These are phyloP conservation scores for Rotaria sp. DNA, from an alignment of 2,888 invertebrate species.

Conservation along the genomic window DNA sequence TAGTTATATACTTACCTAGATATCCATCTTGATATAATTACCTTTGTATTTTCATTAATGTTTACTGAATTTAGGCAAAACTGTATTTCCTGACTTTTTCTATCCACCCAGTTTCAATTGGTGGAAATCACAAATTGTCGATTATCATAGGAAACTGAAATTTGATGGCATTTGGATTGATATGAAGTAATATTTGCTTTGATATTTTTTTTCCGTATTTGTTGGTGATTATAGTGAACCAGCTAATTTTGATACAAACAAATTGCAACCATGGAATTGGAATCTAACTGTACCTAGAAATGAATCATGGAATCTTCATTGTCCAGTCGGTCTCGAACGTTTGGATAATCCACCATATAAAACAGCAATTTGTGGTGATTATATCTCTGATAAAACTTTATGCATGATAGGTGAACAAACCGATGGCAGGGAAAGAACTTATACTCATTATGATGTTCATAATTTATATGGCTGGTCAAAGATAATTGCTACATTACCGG, in stretches of 20 bases:
- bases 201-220: too few relatives aligned
- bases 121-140: slow-evolving; percentile 45
- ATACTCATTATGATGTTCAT: slow-evolving; percentile 68
- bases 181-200: slow-evolving; percentile 35
- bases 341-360: slow-evolving; percentile 50
- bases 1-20: too few relatives aligned
- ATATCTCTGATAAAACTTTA: slow-evolving; percentile 46
- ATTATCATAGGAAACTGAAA: slow-evolving; percentile 42
- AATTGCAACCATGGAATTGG: slow-evolving; percentile 41
- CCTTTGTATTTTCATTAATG: too few relatives aligned
- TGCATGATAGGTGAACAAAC: slow-evolving; percentile 44
- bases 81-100: slow-evolving; percentile 34
- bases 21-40: too few relatives aligned
- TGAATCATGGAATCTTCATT: slow-evolving; percentile 51
- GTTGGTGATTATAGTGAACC: slow-evolving; percentile 49
- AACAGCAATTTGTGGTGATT: slow-evolving; percentile 39
- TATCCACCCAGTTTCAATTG: slow-evolving; percentile 43
- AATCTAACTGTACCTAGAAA: neutral
- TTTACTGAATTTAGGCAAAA: slow-evolving; percentile 41
- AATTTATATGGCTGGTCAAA: slow-evolving; percentile 71
- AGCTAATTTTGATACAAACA: slow-evolving; percentile 46
- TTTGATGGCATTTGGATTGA: slow-evolving; percentile 47
- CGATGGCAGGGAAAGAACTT: slow-evolving; percentile 41
- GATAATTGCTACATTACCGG: slow-evolving; percentile 64
- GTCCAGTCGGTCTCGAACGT: slow-evolving; percentile 44